Evolutionary conservation across 1,140 invertebrate species (phyloP), one percentile per base, ranked within the genome.

Genomic region (Amphibalanus amphitrite): DNA sequence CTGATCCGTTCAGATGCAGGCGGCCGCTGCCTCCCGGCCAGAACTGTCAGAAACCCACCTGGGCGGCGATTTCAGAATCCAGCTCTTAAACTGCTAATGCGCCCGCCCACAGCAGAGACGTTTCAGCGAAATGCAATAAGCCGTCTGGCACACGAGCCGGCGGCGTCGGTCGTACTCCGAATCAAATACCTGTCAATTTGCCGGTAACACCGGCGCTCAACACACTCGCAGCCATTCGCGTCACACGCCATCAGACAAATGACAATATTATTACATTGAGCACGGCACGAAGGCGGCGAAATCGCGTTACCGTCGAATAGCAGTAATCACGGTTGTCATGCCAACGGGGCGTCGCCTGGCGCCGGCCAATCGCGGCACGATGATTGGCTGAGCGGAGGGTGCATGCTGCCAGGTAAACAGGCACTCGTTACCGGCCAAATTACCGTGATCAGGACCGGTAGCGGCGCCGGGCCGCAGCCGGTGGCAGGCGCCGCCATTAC

Each of bases 181-280:
- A 59, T 23, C 20, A 59, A 59, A 59, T 59, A 59, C 47, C 47
- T 59, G 47, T 23, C 47, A 59, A 23, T 20, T 13, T 23, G 13
- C 10, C 47, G 47, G 47, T 23, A 38, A 38, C 47, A 20, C 47
- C 47, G 47, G 4, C 47, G 20, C 47, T 59, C 47, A 20, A 59
- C 47, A 59, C 47, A 13, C 10, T 59, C 47, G 33, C 33, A 59
- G 1, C 10, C 47, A 59, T 59, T 13, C 47, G 10, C 47, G 47
- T 59, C 47, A 59, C 47, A 20, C 47, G 47, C 47, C 47, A 59
- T 59, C 47, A 59, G 47, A 59, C 47, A 59, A 59, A 59, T 59
- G 47, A 59, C 47, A 59, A 59, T 59, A 59, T 59, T 59, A 59
- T 59, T 59, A 20, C 47, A 59, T 59, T 59, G 47, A 59, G 47